These are phyloP conservation scores for Ginglymostoma cirratum DNA, from an alignment of 2,113 vertebrate genomes.

Conservation along the genomic window DNA sequence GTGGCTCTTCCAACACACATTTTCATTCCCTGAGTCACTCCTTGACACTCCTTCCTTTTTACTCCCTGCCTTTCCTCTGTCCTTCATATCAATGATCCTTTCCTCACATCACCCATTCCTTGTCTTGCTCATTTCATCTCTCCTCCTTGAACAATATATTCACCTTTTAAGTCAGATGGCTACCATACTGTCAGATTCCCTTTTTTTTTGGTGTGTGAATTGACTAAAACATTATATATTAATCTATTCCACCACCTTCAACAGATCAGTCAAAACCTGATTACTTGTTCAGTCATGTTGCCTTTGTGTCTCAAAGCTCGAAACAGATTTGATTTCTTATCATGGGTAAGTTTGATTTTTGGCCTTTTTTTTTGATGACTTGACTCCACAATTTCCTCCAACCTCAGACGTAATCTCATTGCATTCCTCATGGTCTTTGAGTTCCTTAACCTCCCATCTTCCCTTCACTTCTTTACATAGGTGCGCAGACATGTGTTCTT, in stretches of 20 bases:
- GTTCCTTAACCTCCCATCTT: neutral
- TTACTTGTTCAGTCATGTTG: neutral
- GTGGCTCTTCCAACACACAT: no score
- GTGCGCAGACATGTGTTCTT: neutral
- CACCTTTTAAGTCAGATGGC: neutral
- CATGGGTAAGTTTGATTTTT: neutral
- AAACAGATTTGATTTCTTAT: neutral
- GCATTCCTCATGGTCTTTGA: neutral
- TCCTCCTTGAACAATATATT: neutral
- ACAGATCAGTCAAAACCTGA: neutral
- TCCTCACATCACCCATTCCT: neutral
- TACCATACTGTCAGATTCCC: neutral
- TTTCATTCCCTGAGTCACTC: neutral
- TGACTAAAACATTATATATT: neutral
- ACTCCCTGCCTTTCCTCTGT: neutral
- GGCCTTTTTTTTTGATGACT: neutral
- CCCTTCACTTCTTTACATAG: neutral
- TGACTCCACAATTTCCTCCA: neutral
- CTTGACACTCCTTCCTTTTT: neutral
- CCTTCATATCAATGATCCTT: neutral
- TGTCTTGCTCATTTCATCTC: neutral
- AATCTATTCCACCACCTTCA: neutral
- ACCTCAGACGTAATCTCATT: neutral
- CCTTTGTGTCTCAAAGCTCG: neutral
- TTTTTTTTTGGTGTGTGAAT: neutral